Percentiles rank a stretch among this genome's conserved stretches.
Conservation (phyloP, 2,797 vertebrate species). For the Thaleichthys pacificus region DNA sequence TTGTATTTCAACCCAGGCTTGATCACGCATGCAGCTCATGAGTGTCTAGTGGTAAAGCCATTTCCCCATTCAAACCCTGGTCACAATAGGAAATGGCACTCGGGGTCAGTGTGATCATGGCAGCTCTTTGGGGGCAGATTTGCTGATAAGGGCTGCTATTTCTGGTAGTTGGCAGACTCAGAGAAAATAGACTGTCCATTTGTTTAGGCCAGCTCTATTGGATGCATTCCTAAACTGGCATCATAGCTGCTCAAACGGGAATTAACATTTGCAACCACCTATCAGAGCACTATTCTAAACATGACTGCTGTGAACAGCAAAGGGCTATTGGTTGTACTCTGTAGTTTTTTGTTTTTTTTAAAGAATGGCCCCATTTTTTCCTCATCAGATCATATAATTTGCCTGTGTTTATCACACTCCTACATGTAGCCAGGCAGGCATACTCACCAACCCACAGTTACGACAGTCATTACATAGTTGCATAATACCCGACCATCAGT, state of each 20-base stretch:
- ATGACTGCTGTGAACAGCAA: no score
- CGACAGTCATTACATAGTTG: not conserved
- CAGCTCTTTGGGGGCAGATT: slow-evolving; percentile 15
- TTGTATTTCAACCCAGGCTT: not conserved
- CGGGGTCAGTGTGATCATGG: slow-evolving; percentile 14
- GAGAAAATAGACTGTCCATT: slow-evolving; percentile 24
- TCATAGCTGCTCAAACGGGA: slow-evolving; percentile 27
- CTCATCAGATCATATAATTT: not conserved
- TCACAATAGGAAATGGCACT: slow-evolving; percentile 21
- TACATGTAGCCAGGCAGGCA: no score
- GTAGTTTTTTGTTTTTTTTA: not conserved
- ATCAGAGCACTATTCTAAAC: slow-evolving; percentile 9
- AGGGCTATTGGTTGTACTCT: no score
- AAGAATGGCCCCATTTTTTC: not conserved
- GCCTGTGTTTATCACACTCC: not conserved
- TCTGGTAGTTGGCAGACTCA: slow-evolving; percentile 22
- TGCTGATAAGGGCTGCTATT: slow-evolving; percentile 24
- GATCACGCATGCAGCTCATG: not conserved
- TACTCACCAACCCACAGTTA: not conserved
- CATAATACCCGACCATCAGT: not conserved
- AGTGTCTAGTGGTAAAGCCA: not conserved
- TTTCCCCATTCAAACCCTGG: not conserved
- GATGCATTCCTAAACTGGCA: slow-evolving; percentile 38
- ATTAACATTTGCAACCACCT: slow-evolving; percentile 29
- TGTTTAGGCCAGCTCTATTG: slow-evolving; percentile 37